Base-by-base conservation (phyloP, 2,888 invertebrate species). In the Mactromeris polynyma region DNA sequence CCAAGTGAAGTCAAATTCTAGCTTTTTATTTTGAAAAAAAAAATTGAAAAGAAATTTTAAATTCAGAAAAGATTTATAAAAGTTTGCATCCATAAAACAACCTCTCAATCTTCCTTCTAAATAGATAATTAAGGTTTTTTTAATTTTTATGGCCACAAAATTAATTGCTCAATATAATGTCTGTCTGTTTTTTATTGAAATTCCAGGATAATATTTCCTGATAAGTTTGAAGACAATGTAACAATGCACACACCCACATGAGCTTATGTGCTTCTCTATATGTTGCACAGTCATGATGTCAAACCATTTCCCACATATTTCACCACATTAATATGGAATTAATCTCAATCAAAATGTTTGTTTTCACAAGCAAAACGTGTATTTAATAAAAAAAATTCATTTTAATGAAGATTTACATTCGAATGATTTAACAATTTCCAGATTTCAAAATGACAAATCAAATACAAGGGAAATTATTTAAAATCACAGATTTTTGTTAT, bases 191-290 rank as follows among this genome's bases (percentile, higher is more conserved):
- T 64, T 64, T 64, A 64, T 1, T 64, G 58, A 64, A 64, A 64
- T 64, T 64, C n/a, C 58, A 64, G 26, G 58, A 64, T n/a, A 64
- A 64, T 64, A 64, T 64, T 64, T 64, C 58, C 58, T 64, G 58
- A 64, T 64, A 64, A 64, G 26, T 54, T 6, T n/a, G n/a, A 19
- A 54, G 6, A 54, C 1, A n/a, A n/a, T 9, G 26, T 7, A 64
- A 64, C 26, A 26, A 14, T 2, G 0, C 11, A 26, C 58, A 64
- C 26, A 64, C n/a, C 54, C 54, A 54, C 54, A 54, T 6, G 21
- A n/a, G n/a, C 54, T n/a, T 54, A 54, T 21, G 21, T 21, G 6
- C 54, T 54, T 19, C 21, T n/a, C 6, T 7, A 64, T 21, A 54
- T n/a, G 54, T n/a, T 54, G 54, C 54, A 54, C 54, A 54, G 6